Conservation (phyloP, 2,797 vertebrate species). For the Bufotes viridis region DNA sequence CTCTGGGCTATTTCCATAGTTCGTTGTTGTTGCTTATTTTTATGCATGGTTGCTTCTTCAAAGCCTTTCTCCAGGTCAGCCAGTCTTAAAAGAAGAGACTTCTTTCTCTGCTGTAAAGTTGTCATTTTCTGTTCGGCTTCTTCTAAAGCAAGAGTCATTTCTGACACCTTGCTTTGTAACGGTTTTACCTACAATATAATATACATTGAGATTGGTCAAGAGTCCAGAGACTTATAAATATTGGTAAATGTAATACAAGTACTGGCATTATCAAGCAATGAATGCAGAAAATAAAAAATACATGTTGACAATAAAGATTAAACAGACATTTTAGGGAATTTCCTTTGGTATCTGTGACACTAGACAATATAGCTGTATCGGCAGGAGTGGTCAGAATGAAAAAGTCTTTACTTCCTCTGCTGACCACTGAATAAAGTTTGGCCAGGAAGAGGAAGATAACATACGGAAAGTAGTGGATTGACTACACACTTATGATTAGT, state of each 20-base stretch:
- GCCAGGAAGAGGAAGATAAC: background rate
- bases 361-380: background rate
- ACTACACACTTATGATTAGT: background rate
- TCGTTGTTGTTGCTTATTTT: constrained; percentile 58
- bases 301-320: background rate
- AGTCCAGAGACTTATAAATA: background rate
- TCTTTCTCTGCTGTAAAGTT: constrained; percentile 54
- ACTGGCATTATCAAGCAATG: background rate
- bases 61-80: constrained; percentile 57
- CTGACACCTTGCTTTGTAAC: constrained; percentile 51
- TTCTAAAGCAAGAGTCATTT: constrained; percentile 58
- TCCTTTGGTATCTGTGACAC: background rate
- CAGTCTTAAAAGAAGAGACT: constrained; percentile 42
- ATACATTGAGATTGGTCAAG: constrained; percentile 1
- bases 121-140: constrained; percentile 60
- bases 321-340: background rate
- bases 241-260: background rate
- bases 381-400: background rate
- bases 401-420: too few relatives aligned
- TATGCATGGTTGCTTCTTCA: constrained; percentile 62
- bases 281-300: background rate
- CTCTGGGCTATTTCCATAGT: constrained; percentile 41
- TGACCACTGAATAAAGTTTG: background rate
- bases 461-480: background rate
- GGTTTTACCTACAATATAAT: constrained; percentile 56